Conservation (phyloP, 2,113 vertebrate genomes). For the Pseudorectes ferrugineus region DNA sequence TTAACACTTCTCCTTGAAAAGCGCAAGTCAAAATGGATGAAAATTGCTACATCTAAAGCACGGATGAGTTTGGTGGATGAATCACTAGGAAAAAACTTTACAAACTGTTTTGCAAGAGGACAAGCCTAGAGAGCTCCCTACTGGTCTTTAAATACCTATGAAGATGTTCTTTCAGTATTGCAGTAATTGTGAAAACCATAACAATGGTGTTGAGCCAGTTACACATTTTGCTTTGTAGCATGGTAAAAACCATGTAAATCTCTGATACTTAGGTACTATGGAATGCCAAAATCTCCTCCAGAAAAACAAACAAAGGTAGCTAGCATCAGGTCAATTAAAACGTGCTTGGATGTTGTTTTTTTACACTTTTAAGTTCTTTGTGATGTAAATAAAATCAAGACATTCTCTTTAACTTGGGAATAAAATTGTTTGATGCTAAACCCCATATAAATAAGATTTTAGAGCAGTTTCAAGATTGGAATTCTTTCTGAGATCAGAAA, state of each 20-base stretch:
- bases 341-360: background rate
- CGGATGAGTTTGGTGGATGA: background rate
- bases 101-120: background rate
- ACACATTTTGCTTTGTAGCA: background rate
- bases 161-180: background rate
- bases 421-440: background rate
- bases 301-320: background rate
- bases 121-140: background rate
- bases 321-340: background rate
- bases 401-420: background rate
- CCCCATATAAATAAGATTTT: background rate
- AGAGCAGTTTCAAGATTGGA: background rate
- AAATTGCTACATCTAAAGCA: background rate
- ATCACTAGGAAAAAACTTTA: background rate
- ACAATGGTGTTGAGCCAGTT: background rate
- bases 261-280: background rate
- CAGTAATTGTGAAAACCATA: background rate
- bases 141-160: background rate
- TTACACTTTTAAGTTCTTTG: background rate
- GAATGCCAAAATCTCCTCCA: background rate
- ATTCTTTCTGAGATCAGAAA: background rate
- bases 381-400: background rate
- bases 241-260: background rate
- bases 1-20: conserved; percentile 50
- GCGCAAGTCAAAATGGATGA: conserved; percentile 23